Base-by-base conservation (phyloP, 2,888 invertebrate species). In the Antheraea assamensis region DNA sequence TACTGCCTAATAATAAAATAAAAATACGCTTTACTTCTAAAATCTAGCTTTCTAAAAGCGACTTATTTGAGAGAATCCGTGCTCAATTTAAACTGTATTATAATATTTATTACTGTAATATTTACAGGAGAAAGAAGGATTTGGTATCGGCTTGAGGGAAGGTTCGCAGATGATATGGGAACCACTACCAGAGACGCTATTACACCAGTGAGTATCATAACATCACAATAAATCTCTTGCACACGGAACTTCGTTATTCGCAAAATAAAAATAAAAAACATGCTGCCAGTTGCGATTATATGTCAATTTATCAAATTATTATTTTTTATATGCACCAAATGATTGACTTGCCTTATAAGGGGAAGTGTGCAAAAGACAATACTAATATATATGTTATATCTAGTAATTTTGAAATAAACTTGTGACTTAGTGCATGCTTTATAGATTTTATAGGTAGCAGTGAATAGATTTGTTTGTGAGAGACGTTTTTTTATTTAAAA, bases 61-160 rank as follows among this genome's bases (percentile, higher is more conserved):
- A 42, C 42, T 42, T 42, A 42, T 0, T 42, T 42, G 10, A 42
- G 2, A 42, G 24, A 58, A 42, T 64, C 19, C 2, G 47, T 47
- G 27, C 30, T 68, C 70, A 73, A 47, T 8, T 71, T 72, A 35
- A 61, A 24, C 24, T 10, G 35, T 35, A 17, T 72, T 2, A 1
- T 2, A 13, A 35, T 72, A 49, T 19, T 58, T 19, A 47, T 24
- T 47, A 30, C 3, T 68, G 2, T 75, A 31, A 58, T 78, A 81
- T 82, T 78, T 85, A 77, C 86, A 97, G 97, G 97, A 96, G 85
- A 96, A 96, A 79, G 96, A 96, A 78, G 96, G 96, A 76, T 96
- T 97, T 81, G 96, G 96, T 70, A 95, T 96, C 76, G 96, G 97
- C 13, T 89, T 96, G 52, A 92, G 97, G 75, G 92, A 96, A 80